Evolutionary conservation across 2,797 vertebrate genomes (phyloP), one percentile per base, ranked within the genome.

Genomic region (Rhinogobio ventralis): DNA sequence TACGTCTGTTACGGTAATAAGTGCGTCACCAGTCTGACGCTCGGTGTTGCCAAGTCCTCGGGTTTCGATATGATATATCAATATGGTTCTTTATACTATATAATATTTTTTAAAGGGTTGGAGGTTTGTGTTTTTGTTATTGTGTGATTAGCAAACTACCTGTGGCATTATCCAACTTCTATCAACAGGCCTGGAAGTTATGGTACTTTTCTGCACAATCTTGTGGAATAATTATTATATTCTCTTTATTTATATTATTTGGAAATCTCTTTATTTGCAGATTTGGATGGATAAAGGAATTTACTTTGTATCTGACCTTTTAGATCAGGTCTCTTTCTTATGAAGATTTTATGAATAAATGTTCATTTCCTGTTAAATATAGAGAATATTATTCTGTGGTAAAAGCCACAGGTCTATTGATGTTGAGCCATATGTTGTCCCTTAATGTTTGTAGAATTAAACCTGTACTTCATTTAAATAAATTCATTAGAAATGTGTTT

Each of bases 1-100:
- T 23, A n/a, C 3, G 11, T 15, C 7, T 17, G 7, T 72, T 73
- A 82, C 68, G 80, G 80, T 81, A 73, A 36, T 55, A 28, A 33
- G 3, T 17, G 39, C 68, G 68, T 81, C 79, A 72, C 13, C 39
- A 60, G 11, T 7, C 36, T 46, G 25, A 60, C 2, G 9, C 73
- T 46, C 14, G 0, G 6, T 17, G 62, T 64, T 64, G 62, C 62
- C 62, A 30, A 64, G 14, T 64, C 14, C 14, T 1, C 23, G 5
- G 1, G 14, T 57, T 23, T 57, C 20, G 0, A 13, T 68, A n/a
- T n/a, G n/a, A n/a, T n/a, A n/a, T n/a, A 4, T n/a, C 23, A 4
- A 2, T 68, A 11, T n/a, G 36, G 0, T 68, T n/a, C 11, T 68
- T 68, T 68, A n/a, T 68, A 23, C 11, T 5, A n/a, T 45, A 42